Base-by-base conservation (phyloP, 37 sponge, comb jelly and placozoan species). In the Tethya wilhelma region DNA sequence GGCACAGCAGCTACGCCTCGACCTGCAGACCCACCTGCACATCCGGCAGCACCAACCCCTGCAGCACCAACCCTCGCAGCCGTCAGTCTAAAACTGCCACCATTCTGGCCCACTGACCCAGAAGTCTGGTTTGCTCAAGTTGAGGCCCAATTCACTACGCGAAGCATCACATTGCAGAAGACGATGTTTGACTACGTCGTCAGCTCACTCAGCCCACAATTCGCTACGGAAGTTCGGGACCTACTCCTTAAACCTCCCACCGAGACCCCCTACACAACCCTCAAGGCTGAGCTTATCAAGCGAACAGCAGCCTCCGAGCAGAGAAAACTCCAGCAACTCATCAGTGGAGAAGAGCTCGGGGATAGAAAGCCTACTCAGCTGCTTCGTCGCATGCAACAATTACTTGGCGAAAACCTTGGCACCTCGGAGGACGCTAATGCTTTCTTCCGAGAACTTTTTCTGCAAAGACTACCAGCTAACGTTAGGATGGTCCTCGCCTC, bases 31-130 rank as follows among this genome's bases (percentile, higher is more conserved):
- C 23, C 62, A 23, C 29, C 25, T 59, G 62, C 23, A 5, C n/a
- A n/a, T n/a, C n/a, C n/a, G 20, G 23, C 69, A 68, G 38, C 56
- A 49, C 8, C 77, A 23, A 4, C 22, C 34, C 57, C 67, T 30
- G 46, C 73, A 6, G 8, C 72, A 23, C 53, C 67, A 36, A 39
- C 81, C 42, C 22, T 80, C 58, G 28, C 75, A 32, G 75, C 87
- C 44, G 69, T 80, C 59, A 45, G 46, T 45, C 7, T 87, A 44
- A 87, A 87, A 38, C 78, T 88, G 0, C 89, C 83, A 8, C 89
- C 83, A 37, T 88, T 90, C 73, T 86, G 91, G 91, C 91, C 91
- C 2, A 44, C 78, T 23, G 83, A 82, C 41, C 87, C 79, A 22
- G 59, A 62, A 7, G 74, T 86, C 12, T 86, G 91, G 91, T 86